A percentile compares a stretch with the other conserved stretches of the same genome.
These are phyloP conservation scores for Tenebrio molitor DNA, from an alignment of 1,140 invertebrate species.

Conservation along the genomic window DNA sequence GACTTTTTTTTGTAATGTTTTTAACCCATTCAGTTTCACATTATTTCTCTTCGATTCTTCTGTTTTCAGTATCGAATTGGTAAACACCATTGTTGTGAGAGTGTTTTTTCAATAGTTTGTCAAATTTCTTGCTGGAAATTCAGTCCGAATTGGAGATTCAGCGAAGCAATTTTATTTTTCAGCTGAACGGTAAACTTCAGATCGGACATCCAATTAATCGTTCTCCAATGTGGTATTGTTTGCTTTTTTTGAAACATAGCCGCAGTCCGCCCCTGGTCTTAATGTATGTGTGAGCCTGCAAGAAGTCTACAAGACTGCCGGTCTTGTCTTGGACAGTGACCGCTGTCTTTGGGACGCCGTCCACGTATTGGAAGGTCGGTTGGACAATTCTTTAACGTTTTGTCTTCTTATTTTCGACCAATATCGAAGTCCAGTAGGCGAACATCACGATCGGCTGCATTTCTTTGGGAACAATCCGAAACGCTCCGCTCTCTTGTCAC, in stretches of 20 bases:
- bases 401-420: conserved; percentile 45
- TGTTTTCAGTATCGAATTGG: too few relatives aligned
- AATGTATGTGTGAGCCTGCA: conserved; percentile 56
- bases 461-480: not conserved
- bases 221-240: conserved; percentile 29
- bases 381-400: conserved; percentile 53
- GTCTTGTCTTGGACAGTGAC: conserved; percentile 51
- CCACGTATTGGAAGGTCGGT: conserved; percentile 57
- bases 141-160: too few relatives aligned
- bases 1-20: too few relatives aligned
- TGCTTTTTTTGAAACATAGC: conserved; percentile 29
- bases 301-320: conserved; percentile 51
- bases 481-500: conserved; percentile 4
- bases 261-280: conserved; percentile 51
- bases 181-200: not conserved
- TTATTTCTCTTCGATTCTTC: too few relatives aligned
- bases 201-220: conserved; percentile 22
- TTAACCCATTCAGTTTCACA: too few relatives aligned
- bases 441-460: not conserved
- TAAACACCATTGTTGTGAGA: too few relatives aligned
- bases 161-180: too few relatives aligned
- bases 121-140: too few relatives aligned
- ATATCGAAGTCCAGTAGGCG: conserved; percentile 11
- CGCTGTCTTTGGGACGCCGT: conserved; percentile 49
- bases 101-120: too few relatives aligned